Percentiles rank a stretch among this genome's conserved stretches.
These are phyloP conservation scores for Apolygus lucorum DNA, from an alignment of 1,140 invertebrate species.

Conservation along the genomic window DNA sequence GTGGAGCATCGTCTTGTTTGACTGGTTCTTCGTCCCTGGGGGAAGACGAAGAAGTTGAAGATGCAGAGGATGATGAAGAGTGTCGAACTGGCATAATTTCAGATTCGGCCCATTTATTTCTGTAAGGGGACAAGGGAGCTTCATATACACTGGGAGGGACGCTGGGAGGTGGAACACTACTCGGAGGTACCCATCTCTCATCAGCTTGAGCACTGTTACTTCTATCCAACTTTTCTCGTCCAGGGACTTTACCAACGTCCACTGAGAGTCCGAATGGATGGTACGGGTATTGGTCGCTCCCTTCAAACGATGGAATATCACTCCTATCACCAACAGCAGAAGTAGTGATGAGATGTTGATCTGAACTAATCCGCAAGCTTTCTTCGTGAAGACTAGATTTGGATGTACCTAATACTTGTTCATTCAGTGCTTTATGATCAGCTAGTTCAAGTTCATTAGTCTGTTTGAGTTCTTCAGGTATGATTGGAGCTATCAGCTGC, in stretches of 20 bases:
- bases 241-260: constrained; percentile 33
- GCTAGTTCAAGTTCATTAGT: not conserved
- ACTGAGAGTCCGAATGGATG: constrained; percentile 28
- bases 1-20: constrained; percentile 47
- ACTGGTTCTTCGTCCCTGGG: constrained; percentile 26
- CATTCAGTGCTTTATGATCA: constrained; percentile 18
- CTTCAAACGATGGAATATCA: constrained; percentile 21
- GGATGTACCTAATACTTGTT: constrained; percentile 23
- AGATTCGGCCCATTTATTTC: constrained; percentile 62
- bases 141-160: constrained; percentile 39
- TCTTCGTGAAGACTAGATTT: constrained; percentile 26
- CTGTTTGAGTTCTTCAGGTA: constrained; percentile 29
- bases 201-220: constrained; percentile 46
- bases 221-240: constrained; percentile 40
- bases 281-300: constrained; percentile 29
- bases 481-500: constrained; percentile 21
- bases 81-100: constrained; percentile 50
- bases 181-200: constrained; percentile 56
- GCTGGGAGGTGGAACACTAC: constrained; percentile 37
- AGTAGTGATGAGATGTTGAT: constrained; percentile 19
- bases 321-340: constrained; percentile 23
- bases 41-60: constrained; percentile 51
- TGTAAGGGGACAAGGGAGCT: constrained; percentile 51
- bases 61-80: constrained; percentile 33
- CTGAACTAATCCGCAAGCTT: not conserved